Evolutionary conservation across 2,797 vertebrate species (phyloP), one percentile per base, ranked within the genome.

Genomic region (Buceros bicornis): DNA sequence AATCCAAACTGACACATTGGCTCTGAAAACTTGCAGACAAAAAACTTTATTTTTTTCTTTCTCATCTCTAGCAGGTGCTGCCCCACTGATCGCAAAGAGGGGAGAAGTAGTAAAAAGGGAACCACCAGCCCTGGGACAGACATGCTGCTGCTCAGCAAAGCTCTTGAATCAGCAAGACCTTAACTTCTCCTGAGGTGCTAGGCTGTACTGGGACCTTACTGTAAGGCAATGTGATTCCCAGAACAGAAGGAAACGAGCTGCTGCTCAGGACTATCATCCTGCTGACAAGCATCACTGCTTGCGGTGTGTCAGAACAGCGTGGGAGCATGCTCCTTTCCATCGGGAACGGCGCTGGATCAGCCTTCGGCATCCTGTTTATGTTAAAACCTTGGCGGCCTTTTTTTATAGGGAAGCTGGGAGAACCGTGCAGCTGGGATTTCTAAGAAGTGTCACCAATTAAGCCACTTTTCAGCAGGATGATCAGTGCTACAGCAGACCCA

Each of bases 281-380:
- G 88, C 90, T 93, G 96, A 94, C 92, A 97, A 85, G 58, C 83
- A 51, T 71, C 76, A 6, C 1, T 5, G 90, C 50, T 73, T 61
- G 76, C 1, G 3, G 80, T 40, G 67, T 1, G 0, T 33, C 25
- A 8, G 72, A 95, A 54, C 93, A 92, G 88, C 92, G 84, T 56
- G 66, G 73, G 77, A 93, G 54, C 86, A 42, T 12, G 3, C 45
- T 90, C 4, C 0, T 42, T 92, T 87, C 81, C 83, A 70, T 26
- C 4, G 1, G 86, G 88, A 92, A 28, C 70, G 1, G 65, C 57
- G 11, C 48, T 54, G 53, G 45, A 86, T 79, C 72, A 12, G 54
- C 1, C 2, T 25, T 37, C 13, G 0, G 40, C 83, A 90, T 96
- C 73, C 92, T 93, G 90, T 94, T 97, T 66, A 47, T 77, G 78